Base-by-base conservation (phyloP, 2,113 vertebrate genomes). In the Potamarius usumacintae region DNA sequence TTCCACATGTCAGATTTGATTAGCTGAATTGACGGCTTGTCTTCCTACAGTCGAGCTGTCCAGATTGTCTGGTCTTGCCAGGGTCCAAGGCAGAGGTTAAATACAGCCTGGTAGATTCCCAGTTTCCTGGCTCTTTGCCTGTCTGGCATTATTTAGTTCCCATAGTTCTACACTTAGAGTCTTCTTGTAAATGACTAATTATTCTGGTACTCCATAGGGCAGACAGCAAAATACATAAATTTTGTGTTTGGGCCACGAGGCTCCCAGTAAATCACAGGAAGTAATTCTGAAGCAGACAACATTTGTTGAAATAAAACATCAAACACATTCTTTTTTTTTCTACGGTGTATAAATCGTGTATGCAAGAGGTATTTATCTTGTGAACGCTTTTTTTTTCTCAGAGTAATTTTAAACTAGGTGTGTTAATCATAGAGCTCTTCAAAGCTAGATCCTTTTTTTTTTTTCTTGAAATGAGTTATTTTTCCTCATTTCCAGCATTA, bases 121-220 rank as follows among this genome's bases (percentile, higher is more conserved):
- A 55, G 62, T 71, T 82, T 80, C 42, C 77, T 42, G 42, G 27
- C 11, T 72, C 60, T 50, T 62, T 84, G 84, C 78, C 72, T 65
- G 55, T 42, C 81, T 84, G 81, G 53, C 57, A 53, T 88, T 53
- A 85, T 60, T 85, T 77, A 62, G 85, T 30, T 88, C 86, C 85
- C 91, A 17, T 62, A 89, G 87, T 93, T 90, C 90, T 90, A 82
- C 89, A 90, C 88, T 65, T 42, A 4, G 88, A 91, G 88, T 82
- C 82, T 90, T 92, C 93, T 91, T 92, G 94, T 93, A 94, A 93
- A 93, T 79, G 81, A 88, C 89, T 93, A 91, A 93, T 88, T 85
- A 85, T 91, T 91, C 90, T 92, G 91, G 93, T 91, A 94, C 90
- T 87, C 89, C 76, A 42, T 87, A 90, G 84, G 82, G 90, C 88